A percentile compares a stretch with the other conserved stretches of the same genome.
Conservation (phyloP, 37 sponge, comb jelly and placozoan species). For the Petrosia ficiformis region DNA sequence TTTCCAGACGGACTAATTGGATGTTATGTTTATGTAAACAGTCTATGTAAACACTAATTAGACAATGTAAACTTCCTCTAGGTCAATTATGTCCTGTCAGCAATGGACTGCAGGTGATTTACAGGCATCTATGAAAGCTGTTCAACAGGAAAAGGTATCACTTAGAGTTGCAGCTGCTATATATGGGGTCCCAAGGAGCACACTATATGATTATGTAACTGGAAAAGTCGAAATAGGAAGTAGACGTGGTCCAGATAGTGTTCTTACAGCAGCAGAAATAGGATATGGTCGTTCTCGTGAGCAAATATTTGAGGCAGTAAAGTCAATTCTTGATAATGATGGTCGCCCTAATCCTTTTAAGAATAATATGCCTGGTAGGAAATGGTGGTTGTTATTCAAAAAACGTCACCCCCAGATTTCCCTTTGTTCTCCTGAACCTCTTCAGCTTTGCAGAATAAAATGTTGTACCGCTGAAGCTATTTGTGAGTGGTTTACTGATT, state of each 20-base stretch:
- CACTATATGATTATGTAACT: conserved; percentile 21
- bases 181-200: conserved; percentile 38
- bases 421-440: not conserved
- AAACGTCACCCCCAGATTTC: conserved; percentile 5
- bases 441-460: conserved; percentile 8
- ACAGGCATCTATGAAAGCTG: not conserved
- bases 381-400: conserved; percentile 41
- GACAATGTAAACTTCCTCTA: too few relatives aligned
- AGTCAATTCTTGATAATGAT: conserved; percentile 22
- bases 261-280: conserved; percentile 20
- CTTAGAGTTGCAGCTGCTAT: conserved; percentile 14
- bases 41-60: too few relatives aligned
- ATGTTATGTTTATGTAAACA: too few relatives aligned
- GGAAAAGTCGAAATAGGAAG: conserved; percentile 12
- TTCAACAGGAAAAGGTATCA: not conserved
- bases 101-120: too few relatives aligned
- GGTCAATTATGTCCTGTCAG: too few relatives aligned
- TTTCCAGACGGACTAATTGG: too few relatives aligned
- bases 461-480: conserved; percentile 17
- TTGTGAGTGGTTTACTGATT: conserved; percentile 4
- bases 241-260: conserved; percentile 4
- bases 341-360: conserved; percentile 33
- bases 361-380: conserved; percentile 34
- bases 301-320: conserved; percentile 22
- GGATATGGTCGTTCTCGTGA: conserved; percentile 41